Conservation (phyloP, 2,888 invertebrate genomes). For the Lasioglossum pauxillum region DNA sequence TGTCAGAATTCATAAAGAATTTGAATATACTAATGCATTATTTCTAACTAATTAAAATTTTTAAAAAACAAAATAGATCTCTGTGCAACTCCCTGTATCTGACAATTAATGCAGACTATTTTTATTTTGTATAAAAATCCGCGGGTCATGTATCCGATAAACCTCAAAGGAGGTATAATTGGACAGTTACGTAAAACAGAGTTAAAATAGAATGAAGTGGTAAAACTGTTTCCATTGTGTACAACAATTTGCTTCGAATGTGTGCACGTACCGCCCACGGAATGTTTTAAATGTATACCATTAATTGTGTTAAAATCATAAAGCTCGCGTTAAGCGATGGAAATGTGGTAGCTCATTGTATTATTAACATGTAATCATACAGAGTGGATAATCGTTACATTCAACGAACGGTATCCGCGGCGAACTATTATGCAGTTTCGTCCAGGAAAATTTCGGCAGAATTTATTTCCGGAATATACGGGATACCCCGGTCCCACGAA, state of each 20-base stretch:
- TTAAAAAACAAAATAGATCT: too few relatives aligned
- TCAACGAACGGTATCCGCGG: background rate
- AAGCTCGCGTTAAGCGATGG: background rate
- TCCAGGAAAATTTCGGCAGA: conserved; percentile 17
- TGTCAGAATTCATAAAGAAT: background rate
- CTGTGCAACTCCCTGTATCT: background rate
- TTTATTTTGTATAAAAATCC: background rate
- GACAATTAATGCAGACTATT: background rate
- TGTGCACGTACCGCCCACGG: background rate
- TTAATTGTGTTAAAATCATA: background rate
- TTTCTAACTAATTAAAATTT: background rate
- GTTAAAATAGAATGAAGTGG: too few relatives aligned
- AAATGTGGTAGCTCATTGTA: background rate
- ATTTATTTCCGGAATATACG: conserved; percentile 7
- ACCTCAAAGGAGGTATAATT: background rate
- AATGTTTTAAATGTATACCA: background rate
- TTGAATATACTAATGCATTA: background rate
- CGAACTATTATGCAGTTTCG: background rate
- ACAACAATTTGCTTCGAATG: background rate
- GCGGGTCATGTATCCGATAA: background rate
- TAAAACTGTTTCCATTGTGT: background rate
- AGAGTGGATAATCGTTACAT: background rate
- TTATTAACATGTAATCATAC: background rate
- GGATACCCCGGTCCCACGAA: conserved; percentile 10
- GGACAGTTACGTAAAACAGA: background rate